Conservation (phyloP, 2,888 invertebrate species). For the Lomographa bimaculata region DNA sequence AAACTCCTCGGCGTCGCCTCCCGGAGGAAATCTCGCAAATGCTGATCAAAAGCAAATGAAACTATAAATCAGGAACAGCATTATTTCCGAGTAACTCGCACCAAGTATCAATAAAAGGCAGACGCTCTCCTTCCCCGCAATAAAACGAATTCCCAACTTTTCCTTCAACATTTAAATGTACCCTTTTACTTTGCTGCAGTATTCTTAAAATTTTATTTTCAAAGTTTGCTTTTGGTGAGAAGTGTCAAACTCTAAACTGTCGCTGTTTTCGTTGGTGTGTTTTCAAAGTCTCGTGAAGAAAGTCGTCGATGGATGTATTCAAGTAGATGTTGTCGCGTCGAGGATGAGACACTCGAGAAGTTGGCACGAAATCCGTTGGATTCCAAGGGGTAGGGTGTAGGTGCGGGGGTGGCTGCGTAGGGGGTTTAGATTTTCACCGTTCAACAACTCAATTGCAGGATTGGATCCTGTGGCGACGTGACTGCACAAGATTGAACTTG, state of each 20-base stretch:
- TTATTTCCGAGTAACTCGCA: constrained; percentile 18
- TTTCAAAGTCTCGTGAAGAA: background rate
- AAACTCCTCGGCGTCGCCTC: no score
- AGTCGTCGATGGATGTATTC: constrained; percentile 7
- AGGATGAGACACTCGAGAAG: constrained; percentile 1
- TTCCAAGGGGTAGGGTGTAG: background rate
- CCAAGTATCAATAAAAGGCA: constrained; percentile 30
- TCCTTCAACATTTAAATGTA: constrained; percentile 26
- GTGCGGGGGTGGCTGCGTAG: no score
- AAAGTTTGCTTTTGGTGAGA: constrained; percentile 11
- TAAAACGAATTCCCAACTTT: constrained; percentile 27
- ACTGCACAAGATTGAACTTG: no score
- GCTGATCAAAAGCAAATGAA: constrained; percentile 18
- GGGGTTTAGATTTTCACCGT: no score
- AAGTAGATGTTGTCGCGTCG: background rate
- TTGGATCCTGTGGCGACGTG: no score
- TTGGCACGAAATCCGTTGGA: constrained; percentile 7
- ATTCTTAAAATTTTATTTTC: constrained; percentile 15
- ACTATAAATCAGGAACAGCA: constrained; percentile 17
- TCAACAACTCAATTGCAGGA: no score
- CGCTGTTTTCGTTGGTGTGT: background rate
- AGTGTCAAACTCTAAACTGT: background rate
- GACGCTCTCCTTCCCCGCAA: constrained; percentile 23
- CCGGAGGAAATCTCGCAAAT: constrained; percentile 6
- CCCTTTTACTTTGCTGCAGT: constrained; percentile 22